These are phyloP conservation scores for Timandra comae DNA, from an alignment of 2,888 invertebrate genomes.

Conservation along the genomic window DNA sequence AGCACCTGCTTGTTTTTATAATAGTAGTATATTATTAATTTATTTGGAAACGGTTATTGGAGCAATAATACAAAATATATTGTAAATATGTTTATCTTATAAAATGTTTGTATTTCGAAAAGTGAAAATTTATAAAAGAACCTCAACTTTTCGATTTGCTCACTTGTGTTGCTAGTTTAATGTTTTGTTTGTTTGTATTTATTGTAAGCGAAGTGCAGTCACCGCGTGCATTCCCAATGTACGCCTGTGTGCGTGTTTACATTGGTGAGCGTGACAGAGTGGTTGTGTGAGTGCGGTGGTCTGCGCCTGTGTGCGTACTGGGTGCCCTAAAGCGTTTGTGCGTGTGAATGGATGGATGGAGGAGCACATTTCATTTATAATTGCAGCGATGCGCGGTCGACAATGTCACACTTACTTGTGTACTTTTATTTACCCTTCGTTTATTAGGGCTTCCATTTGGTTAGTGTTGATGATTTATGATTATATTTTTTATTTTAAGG, in stretches of 20 bases:
- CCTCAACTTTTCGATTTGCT: slow-evolving; percentile 48
- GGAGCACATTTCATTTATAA: slow-evolving; percentile 76
- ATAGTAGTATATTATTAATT: slow-evolving; percentile 18
- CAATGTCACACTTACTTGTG: slow-evolving; percentile 61
- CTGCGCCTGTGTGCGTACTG: slow-evolving; percentile 43
- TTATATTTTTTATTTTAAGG: slow-evolving; percentile 13
- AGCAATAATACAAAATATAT: background rate
- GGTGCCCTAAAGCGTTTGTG: slow-evolving; percentile 69
- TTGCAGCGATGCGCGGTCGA: slow-evolving; percentile 72
- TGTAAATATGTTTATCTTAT: background rate
- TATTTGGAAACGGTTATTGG: slow-evolving; percentile 14
- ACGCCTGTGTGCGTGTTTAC: slow-evolving; percentile 48
- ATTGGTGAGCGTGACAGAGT: slow-evolving; percentile 37
- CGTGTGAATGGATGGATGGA: slow-evolving; percentile 77
- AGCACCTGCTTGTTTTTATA: slow-evolving; percentile 61
- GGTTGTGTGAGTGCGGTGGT: slow-evolving; percentile 49
- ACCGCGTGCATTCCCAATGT: slow-evolving; percentile 72
- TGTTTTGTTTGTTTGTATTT: slow-evolving; percentile 76
- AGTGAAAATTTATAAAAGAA: slow-evolving; percentile 24
- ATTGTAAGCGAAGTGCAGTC: slow-evolving; percentile 75
- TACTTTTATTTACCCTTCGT: slow-evolving; percentile 52
- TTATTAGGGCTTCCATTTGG: slow-evolving; percentile 40
- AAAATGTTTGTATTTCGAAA: slow-evolving; percentile 1
- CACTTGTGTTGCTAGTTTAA: slow-evolving; percentile 54
- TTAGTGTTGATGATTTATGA: slow-evolving; percentile 23